Evolutionary conservation across 2,888 invertebrate species (phyloP).

Genomic region (Sericinus montela): DNA sequence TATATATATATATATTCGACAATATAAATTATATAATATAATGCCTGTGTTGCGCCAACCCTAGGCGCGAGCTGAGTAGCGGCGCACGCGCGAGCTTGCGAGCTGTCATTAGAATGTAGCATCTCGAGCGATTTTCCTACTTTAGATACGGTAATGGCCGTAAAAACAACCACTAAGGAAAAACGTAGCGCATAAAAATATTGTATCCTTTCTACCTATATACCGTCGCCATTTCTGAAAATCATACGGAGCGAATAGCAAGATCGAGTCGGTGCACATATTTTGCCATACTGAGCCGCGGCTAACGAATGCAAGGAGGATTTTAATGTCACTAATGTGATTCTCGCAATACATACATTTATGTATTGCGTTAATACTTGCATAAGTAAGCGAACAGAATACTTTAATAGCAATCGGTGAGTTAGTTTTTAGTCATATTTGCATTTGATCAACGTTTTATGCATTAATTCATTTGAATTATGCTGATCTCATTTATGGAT

Average conservation of each 20-base stretch:
- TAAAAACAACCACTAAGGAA: slow-evolving; percentile 69
- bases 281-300: slow-evolving; percentile 68
- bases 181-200: slow-evolving; percentile 75
- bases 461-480: slow-evolving; percentile 2
- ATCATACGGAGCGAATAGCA: slow-evolving; percentile 73
- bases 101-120: slow-evolving; percentile 75
- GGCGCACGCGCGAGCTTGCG: slow-evolving; percentile 69
- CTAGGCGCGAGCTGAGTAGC: slow-evolving; percentile 49
- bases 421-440: slow-evolving; percentile 18
- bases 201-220: slow-evolving; percentile 73
- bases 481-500: not conserved
- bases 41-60: no score
- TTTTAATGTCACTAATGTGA: slow-evolving; percentile 72
- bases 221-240: slow-evolving; percentile 74
- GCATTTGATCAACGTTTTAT: slow-evolving; percentile 15
- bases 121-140: slow-evolving; percentile 75
- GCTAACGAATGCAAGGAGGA: slow-evolving; percentile 74
- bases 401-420: slow-evolving; percentile 26
- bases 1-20: no score
- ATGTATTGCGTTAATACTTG: slow-evolving; percentile 50
- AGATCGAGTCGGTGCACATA: slow-evolving; percentile 65
- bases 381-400: slow-evolving; percentile 34
- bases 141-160: slow-evolving; percentile 71
- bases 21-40: no score
- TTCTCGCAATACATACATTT: slow-evolving; percentile 64